Conservation (phyloP, 1,140 invertebrate species). For the Drosophila arawakana region DNA sequence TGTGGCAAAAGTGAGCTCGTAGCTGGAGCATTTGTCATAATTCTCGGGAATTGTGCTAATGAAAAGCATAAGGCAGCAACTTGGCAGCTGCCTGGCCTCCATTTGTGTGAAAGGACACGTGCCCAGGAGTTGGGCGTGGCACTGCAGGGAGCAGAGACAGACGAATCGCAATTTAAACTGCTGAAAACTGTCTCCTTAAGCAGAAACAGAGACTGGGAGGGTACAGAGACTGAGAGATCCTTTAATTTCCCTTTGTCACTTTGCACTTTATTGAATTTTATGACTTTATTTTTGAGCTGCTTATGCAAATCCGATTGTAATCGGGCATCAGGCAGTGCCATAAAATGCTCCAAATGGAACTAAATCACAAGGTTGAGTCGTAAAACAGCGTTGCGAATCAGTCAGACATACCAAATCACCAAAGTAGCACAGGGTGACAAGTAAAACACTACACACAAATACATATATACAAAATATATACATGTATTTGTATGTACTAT, state of each 20-base stretch:
- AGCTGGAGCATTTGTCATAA: slow-evolving; percentile 53
- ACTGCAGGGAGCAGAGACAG: neutral
- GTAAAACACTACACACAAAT: slow-evolving; percentile 29
- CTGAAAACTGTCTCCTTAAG: slow-evolving; percentile 8
- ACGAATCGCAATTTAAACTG: slow-evolving; percentile 32
- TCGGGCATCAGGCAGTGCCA: slow-evolving; percentile 48
- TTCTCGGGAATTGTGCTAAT: slow-evolving; percentile 66
- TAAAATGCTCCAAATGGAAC: slow-evolving; percentile 34
- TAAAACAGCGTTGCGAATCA: slow-evolving; percentile 7
- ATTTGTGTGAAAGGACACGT: slow-evolving; percentile 8
- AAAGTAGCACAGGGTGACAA: slow-evolving; percentile 20
- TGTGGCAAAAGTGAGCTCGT: slow-evolving; percentile 40
- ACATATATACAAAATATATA: neutral
- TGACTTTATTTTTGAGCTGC: slow-evolving; percentile 71
- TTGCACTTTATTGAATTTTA: slow-evolving; percentile 77
- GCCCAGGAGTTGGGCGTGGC: neutral
- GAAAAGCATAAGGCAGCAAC: slow-evolving; percentile 50
- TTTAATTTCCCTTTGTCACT: slow-evolving; percentile 75
- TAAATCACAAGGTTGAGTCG: slow-evolving; percentile 8
- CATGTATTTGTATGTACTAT: neutral
- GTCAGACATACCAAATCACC: neutral
- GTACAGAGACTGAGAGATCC: slow-evolving; percentile 2
- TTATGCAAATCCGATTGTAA: slow-evolving; percentile 77
- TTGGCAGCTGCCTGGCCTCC: slow-evolving; percentile 24
- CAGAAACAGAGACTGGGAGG: neutral